These are phyloP conservation scores for Cyclophora albipunctata DNA, from an alignment of 2,888 invertebrate genomes.

Conservation along the genomic window DNA sequence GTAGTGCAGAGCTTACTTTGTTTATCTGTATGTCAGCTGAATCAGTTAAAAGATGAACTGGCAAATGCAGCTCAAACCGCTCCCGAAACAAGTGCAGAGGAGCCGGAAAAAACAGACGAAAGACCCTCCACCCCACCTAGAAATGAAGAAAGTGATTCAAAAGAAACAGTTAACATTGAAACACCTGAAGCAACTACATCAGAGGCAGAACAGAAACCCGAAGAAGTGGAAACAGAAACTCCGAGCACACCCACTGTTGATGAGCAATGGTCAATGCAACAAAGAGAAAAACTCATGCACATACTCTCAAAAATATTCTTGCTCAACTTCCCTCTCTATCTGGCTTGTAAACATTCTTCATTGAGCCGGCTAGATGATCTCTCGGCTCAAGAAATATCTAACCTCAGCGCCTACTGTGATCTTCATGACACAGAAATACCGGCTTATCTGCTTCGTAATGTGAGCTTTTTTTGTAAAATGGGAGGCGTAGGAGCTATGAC, in stretches of 20 bases:
- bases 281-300: conserved; percentile 91
- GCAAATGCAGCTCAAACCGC: conserved; percentile 51
- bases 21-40: conserved; percentile 87
- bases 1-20: conserved; percentile 91
- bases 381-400: conserved; percentile 88
- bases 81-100: conserved; percentile 40
- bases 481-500: conserved; percentile 93
- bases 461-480: conserved; percentile 93
- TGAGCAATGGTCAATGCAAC: conserved; percentile 84
- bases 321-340: conserved; percentile 90
- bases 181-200: conserved; percentile 29
- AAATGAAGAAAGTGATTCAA: conserved; percentile 31
- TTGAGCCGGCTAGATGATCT: conserved; percentile 88
- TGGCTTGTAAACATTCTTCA: conserved; percentile 90
- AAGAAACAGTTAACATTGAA: conserved; percentile 33
- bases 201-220: conserved; percentile 29
- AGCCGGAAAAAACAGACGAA: conserved; percentile 36
- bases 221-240: conserved; percentile 35
- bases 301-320: conserved; percentile 91
- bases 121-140: conserved; percentile 17
- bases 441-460: conserved; percentile 90
- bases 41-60: conserved; percentile 79
- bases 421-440: conserved; percentile 95
- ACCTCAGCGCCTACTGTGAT: conserved; percentile 88
- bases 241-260: conserved; percentile 18